A percentile compares a stretch with the other conserved stretches of the same genome.
These are phyloP conservation scores for Eunapius fragilis DNA, from an alignment of 37 sponge, comb jelly and placozoan species.

Conservation along the genomic window DNA sequence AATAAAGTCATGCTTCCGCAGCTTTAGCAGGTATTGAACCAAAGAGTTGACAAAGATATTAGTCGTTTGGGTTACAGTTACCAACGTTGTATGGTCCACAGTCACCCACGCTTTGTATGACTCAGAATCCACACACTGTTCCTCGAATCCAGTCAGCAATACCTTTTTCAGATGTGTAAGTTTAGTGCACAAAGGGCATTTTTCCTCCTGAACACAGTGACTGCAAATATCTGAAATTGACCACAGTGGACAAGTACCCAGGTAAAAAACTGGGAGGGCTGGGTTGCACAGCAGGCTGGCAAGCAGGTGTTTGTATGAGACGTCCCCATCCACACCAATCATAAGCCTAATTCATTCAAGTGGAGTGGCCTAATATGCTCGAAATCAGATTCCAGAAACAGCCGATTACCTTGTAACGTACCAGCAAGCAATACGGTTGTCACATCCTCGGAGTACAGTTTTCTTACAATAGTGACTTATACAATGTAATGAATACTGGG, in stretches of 20 bases:
- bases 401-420: no score
- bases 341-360: background rate
- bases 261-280: slow-evolving; percentile 19
- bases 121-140: background rate
- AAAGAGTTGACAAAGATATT: background rate
- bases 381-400: no score
- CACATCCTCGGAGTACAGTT: no score
- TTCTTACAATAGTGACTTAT: no score
- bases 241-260: slow-evolving; percentile 17
- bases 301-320: slow-evolving; percentile 37
- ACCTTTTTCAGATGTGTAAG: background rate
- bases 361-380: no score
- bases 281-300: slow-evolving; percentile 46
- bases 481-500: no score
- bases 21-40: background rate
- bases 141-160: background rate
- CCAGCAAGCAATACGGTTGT: no score
- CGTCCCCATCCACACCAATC: background rate
- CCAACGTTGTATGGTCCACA: background rate
- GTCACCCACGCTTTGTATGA: background rate
- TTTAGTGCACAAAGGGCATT: background rate
- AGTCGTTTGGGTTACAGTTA: background rate
- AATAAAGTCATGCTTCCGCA: slow-evolving; percentile 4
- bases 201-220: no score
- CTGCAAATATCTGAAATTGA: no score